These are phyloP conservation scores for Pogonus chalceus DNA, from an alignment of 1,140 invertebrate genomes.

Conservation along the genomic window DNA sequence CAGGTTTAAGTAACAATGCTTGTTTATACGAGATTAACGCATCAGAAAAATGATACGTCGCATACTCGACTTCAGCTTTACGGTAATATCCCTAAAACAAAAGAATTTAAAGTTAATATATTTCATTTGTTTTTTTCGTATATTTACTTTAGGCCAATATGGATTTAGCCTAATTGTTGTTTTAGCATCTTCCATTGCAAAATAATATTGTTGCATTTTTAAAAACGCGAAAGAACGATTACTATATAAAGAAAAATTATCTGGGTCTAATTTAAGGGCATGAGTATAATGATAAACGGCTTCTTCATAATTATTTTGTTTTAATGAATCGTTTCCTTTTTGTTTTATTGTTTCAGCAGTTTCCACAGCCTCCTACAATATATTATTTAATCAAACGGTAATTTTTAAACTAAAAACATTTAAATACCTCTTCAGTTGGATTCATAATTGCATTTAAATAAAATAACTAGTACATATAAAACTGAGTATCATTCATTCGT, in stretches of 20 bases:
- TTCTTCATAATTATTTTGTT: constrained; percentile 60
- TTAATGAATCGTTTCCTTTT: constrained; percentile 66
- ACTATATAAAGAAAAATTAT: constrained; percentile 62
- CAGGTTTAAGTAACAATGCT: constrained; percentile 55
- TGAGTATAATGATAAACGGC: constrained; percentile 71
- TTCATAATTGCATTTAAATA: neutral
- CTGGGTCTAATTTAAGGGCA: constrained; percentile 63
- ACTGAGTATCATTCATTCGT: no score
- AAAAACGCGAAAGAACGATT: constrained; percentile 72
- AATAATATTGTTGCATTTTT: constrained; percentile 64
- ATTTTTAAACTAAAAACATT: neutral
- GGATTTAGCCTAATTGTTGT: constrained; percentile 63
- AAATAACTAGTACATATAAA: no score
- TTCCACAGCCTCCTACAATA: constrained; percentile 10
- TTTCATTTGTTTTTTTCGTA: neutral
- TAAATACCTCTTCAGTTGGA: neutral
- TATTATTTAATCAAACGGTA: neutral
- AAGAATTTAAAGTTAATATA: constrained; percentile 5
- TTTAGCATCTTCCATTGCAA: constrained; percentile 67
- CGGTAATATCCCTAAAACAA: constrained; percentile 63
- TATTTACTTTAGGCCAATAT: constrained; percentile 64
- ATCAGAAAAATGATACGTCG: constrained; percentile 54
- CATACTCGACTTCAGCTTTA: constrained; percentile 66
- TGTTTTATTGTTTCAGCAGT: constrained; percentile 45
- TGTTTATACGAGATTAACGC: constrained; percentile 61